Conservation (phyloP, 2,888 invertebrate species). For the Nemotelus pantherinus region DNA sequence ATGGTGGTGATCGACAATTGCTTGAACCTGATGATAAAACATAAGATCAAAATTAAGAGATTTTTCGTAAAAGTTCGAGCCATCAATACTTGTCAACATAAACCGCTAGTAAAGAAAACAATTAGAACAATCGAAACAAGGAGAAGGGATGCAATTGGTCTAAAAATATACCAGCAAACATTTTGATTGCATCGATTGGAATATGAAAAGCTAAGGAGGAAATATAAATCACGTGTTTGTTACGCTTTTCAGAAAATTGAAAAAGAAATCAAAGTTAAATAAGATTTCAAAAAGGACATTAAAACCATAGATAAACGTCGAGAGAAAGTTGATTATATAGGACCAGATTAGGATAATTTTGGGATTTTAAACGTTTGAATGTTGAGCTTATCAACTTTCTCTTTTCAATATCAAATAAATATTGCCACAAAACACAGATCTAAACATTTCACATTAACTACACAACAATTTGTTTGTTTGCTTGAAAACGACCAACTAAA, state of each 20-base stretch:
- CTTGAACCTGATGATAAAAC: conserved; percentile 78
- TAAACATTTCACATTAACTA: background rate
- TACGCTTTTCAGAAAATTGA: background rate
- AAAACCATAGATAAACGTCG: background rate
- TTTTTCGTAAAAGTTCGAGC: conserved; percentile 10
- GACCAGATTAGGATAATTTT: background rate
- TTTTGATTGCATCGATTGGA: background rate
- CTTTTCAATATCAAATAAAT: background rate
- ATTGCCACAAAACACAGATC: background rate
- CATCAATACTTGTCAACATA: conserved; percentile 5
- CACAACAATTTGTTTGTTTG: background rate
- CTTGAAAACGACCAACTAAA: background rate
- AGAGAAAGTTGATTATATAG: background rate
- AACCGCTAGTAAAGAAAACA: conserved; percentile 2
- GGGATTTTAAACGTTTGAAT: background rate
- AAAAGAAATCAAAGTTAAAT: background rate
- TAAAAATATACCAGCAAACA: background rate
- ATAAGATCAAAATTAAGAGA: conserved; percentile 30
- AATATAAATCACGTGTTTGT: background rate
- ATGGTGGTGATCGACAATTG: conserved; percentile 91
- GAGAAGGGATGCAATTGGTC: conserved; percentile 21
- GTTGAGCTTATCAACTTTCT: background rate
- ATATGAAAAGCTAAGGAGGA: background rate
- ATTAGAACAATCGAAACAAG: conserved; percentile 40
- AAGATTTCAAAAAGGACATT: background rate